Percentiles rank a stretch among this genome's conserved stretches.
These are phyloP conservation scores for Neria commutata DNA, from an alignment of 2,888 invertebrate genomes.

Conservation along the genomic window DNA sequence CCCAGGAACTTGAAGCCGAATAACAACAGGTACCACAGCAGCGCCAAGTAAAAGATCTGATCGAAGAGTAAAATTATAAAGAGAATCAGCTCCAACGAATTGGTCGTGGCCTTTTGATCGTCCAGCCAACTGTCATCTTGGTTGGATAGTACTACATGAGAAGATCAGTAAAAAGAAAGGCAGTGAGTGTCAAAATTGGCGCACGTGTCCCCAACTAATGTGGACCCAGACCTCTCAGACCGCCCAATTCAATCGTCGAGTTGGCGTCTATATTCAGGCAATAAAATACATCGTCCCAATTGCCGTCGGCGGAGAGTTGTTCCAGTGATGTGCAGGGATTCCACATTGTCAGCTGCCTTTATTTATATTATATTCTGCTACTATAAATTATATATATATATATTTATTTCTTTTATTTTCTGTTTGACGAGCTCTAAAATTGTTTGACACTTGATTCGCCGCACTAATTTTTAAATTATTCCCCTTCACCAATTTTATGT, in stretches of 20 bases:
- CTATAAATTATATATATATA: no score
- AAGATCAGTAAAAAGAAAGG: not conserved
- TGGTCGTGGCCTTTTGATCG: conserved; percentile 27
- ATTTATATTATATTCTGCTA: no score
- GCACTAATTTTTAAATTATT: no score
- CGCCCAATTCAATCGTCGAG: conserved; percentile 32
- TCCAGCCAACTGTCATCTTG: conserved; percentile 29
- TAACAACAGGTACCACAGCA: conserved; percentile 26
- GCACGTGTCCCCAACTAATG: not conserved
- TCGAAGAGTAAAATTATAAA: conserved; percentile 30
- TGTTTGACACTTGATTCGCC: no score
- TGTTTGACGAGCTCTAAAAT: no score
- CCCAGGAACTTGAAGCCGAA: conserved; percentile 27
- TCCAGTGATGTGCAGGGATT: conserved; percentile 25
- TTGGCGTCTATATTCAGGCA: conserved; percentile 33
- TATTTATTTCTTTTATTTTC: no score
- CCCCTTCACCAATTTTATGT: no score
- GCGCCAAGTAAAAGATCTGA: conserved; percentile 27
- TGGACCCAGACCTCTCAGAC: conserved; percentile 25
- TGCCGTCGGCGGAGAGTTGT: conserved; percentile 24
- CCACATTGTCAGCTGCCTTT: no score
- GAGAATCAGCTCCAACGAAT: conserved; percentile 30
- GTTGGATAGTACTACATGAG: not conserved
- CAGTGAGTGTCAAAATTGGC: no score
- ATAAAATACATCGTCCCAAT: conserved; percentile 32